Conservation (phyloP, 2,113 vertebrate species). For the Trochalopteron elliotii region DNA sequence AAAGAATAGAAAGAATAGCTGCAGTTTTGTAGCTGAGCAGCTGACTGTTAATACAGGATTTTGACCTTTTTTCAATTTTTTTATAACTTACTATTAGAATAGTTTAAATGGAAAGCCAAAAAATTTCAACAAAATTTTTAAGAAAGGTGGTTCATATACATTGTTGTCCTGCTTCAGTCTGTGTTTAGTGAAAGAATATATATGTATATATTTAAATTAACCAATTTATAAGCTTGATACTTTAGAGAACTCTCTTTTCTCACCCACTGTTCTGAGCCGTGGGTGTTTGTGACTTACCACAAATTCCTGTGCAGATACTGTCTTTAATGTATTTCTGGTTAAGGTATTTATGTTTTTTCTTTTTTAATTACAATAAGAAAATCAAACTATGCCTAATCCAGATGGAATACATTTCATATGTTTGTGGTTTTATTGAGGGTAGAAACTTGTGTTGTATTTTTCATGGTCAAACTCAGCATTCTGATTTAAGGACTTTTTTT, state of each 20-base stretch:
- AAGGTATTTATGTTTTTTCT: not conserved
- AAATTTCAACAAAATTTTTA: not conserved
- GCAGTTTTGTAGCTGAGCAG: not conserved
- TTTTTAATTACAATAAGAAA: not conserved
- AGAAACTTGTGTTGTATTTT: not conserved
- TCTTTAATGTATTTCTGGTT: not conserved
- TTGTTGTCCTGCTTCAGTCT: not conserved
- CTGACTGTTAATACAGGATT: not conserved
- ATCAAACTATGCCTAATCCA: not conserved
- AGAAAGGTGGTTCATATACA: not conserved
- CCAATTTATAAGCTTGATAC: not conserved
- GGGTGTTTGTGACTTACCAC: not conserved
- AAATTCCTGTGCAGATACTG: not conserved
- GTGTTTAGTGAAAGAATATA: not conserved
- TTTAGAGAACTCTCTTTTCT: not conserved
- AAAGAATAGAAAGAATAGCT: not conserved
- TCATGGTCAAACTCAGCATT: not conserved
- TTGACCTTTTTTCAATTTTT: not conserved
- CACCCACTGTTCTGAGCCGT: not conserved
- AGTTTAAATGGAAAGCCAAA: not conserved
- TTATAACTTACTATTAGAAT: not conserved
- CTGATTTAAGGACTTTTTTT: not conserved
- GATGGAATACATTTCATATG: not conserved
- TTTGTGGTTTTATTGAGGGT: not conserved
- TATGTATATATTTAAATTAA: not conserved